phyloP scores from a whole-genome alignment of 2,797 vertebrate genomes.

The Numenius phaeopus region DNA sequence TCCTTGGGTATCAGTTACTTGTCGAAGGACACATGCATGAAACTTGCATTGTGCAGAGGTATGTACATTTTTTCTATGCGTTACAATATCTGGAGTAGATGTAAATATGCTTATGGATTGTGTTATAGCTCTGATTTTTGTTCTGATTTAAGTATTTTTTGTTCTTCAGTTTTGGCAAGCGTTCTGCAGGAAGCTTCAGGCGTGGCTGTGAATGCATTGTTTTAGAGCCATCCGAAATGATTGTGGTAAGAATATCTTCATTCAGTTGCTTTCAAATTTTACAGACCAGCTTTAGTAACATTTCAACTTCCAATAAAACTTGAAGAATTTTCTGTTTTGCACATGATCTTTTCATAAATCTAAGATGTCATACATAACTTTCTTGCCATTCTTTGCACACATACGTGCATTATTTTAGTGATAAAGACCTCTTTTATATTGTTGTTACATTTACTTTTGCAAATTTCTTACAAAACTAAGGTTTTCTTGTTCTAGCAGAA shows the following conservation, averaged over 20 bases:
- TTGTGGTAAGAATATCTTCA: constrained; percentile 90
- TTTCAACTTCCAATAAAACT: neutral
- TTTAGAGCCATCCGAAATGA: constrained; percentile 98
- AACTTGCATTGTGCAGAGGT: neutral
- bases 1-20: neutral
- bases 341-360: neutral
- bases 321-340: neutral
- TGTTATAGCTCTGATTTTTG: neutral
- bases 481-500: neutral
- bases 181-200: constrained; percentile 94
- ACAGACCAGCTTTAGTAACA: neutral
- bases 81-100: neutral
- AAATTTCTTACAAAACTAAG: neutral
- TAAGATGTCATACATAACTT: neutral
- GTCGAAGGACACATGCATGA: accelerated
- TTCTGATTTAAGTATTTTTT: constrained; percentile 41
- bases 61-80: neutral
- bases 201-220: constrained; percentile 99
- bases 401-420: neutral
- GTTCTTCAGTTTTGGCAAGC: constrained; percentile 92
- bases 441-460: neutral
- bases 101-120: neutral
- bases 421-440: neutral
- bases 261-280: neutral
- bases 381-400: neutral